A percentile compares a stretch with the other conserved stretches of the same genome.
Evolutionary conservation across 2,888 invertebrate species (phyloP).

Genomic region (Neuroscelio doddi): DNA sequence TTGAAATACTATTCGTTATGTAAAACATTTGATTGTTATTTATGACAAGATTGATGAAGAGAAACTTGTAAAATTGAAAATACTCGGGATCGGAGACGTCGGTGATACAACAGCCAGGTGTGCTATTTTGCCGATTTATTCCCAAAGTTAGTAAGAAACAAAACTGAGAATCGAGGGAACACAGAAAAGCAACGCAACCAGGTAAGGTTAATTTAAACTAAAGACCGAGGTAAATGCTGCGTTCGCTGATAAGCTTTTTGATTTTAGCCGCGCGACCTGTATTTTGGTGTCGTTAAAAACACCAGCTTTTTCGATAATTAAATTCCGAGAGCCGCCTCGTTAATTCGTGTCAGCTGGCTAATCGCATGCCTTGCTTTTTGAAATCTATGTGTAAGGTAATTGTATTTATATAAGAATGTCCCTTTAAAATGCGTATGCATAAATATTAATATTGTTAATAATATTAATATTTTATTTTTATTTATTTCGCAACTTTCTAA

Average conservation of each 20-base stretch:
- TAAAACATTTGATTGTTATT: too few relatives aligned
- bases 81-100: slow-evolving; percentile 27
- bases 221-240: slow-evolving; percentile 26
- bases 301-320: slow-evolving; percentile 27
- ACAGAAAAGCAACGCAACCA: slow-evolving; percentile 6
- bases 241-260: slow-evolving; percentile 32
- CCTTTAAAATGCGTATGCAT: background rate
- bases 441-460: too few relatives aligned
- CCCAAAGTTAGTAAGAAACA: slow-evolving; percentile 25
- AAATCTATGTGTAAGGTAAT: background rate
- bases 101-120: slow-evolving; percentile 46
- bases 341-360: slow-evolving; percentile 37
- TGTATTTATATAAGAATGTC: background rate
- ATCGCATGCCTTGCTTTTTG: slow-evolving; percentile 17
- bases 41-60: too few relatives aligned
- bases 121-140: slow-evolving; percentile 39
- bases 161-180: slow-evolving; percentile 13
- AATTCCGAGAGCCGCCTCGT: slow-evolving; percentile 22
- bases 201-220: slow-evolving; percentile 31
- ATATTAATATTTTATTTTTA: too few relatives aligned
- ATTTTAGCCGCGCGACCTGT: slow-evolving; percentile 24
- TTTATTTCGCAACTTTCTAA: too few relatives aligned
- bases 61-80: too few relatives aligned
- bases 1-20: too few relatives aligned
- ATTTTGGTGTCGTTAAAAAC: slow-evolving; percentile 27